These are phyloP conservation scores for Tapirus indicus DNA, from an alignment of 2,797 vertebrate genomes.

Conservation along the genomic window DNA sequence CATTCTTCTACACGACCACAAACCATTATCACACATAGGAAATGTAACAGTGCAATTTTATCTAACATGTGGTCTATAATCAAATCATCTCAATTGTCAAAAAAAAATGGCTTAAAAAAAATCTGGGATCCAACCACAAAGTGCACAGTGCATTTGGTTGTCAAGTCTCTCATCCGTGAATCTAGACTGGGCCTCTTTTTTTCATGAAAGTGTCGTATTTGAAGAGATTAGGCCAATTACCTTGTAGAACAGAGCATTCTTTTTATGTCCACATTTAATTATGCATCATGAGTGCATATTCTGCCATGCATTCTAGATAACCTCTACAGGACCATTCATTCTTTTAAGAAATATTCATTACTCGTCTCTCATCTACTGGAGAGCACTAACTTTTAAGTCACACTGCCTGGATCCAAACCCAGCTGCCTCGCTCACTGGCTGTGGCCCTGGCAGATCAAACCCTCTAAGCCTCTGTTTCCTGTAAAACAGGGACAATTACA, in stretches of 20 bases:
- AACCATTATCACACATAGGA: not conserved
- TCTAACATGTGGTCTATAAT: not conserved
- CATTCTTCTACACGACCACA: not conserved
- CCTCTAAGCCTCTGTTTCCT: not conserved
- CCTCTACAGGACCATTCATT: accelerated
- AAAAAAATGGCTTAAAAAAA: not conserved
- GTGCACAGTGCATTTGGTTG: accelerated
- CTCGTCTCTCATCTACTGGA: accelerated
- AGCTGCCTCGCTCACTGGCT: no score
- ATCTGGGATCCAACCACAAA: no score
- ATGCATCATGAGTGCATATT: accelerated
- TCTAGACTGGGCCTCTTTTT: not conserved
- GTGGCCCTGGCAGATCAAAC: not conserved
- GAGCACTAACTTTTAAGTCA: not conserved
- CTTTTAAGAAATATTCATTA: not conserved
- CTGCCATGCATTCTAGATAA: not conserved
- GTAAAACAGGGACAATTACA: accelerated
- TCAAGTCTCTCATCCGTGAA: not conserved
- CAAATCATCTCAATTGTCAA: not conserved
- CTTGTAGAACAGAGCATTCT: not conserved
- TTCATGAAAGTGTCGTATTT: accelerated
- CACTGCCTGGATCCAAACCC: not conserved
- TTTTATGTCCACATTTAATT: not conserved
- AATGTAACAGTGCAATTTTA: not conserved
- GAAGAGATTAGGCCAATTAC: not conserved